Conservation (phyloP, 1,140 invertebrate species). For the Leguminivora glycinivorella region DNA sequence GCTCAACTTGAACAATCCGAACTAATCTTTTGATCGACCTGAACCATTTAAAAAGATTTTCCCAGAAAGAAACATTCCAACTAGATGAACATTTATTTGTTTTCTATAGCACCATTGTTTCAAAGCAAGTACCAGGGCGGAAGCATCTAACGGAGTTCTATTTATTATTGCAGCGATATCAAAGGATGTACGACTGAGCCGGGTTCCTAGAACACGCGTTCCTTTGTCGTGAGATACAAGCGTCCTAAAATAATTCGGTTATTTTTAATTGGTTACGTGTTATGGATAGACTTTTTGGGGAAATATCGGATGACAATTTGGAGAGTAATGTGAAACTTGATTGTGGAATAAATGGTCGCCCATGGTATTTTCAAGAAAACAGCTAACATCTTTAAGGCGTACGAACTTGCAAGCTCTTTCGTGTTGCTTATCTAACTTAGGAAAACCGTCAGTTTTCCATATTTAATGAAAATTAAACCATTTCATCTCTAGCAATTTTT, state of each 20-base stretch:
- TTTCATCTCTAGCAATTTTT: too few species aligned
- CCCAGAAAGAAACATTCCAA: slow-evolving; percentile 23
- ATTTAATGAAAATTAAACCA: too few species aligned
- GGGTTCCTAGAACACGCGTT: slow-evolving; percentile 22
- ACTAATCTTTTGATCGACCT: neutral
- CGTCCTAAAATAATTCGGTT: slow-evolving; percentile 21
- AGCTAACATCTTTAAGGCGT: too few species aligned
- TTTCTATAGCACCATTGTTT: slow-evolving; percentile 29
- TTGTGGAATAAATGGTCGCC: too few species aligned
- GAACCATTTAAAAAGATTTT: neutral
- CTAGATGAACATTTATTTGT: slow-evolving; percentile 29
- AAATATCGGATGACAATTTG: neutral
- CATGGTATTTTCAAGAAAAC: too few species aligned
- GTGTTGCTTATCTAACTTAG: too few species aligned
- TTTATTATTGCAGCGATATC: slow-evolving; percentile 53
- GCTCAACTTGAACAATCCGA: neutral
- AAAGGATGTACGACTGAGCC: slow-evolving; percentile 34
- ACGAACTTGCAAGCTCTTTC: too few species aligned
- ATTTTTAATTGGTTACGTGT: slow-evolving; percentile 24
- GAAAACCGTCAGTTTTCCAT: too few species aligned
- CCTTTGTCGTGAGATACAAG: slow-evolving; percentile 25
- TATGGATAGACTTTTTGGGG: neutral
- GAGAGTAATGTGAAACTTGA: neutral
- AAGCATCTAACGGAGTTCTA: slow-evolving; percentile 47
- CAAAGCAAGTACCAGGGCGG: slow-evolving; percentile 43